These are phyloP conservation scores for Spheniscus mendiculus DNA, from an alignment of 2,113 vertebrate genomes.

Conservation along the genomic window DNA sequence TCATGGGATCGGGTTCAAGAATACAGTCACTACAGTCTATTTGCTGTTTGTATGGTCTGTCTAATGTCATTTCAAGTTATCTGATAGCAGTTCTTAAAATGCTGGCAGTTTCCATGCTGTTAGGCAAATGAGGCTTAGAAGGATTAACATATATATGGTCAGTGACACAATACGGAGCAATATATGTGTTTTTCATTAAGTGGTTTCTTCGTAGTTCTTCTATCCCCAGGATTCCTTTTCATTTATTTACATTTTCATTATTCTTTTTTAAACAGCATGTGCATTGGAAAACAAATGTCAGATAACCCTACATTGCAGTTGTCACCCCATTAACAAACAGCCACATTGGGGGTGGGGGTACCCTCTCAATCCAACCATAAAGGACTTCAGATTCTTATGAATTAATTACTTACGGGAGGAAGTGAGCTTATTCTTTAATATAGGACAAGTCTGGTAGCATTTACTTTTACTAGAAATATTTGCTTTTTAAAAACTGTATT, in stretches of 20 bases:
- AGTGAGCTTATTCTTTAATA: not conserved
- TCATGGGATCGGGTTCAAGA: not conserved
- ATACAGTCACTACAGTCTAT: not conserved
- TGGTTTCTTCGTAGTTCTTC: not conserved
- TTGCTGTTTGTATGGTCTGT: not conserved
- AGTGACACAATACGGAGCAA: not conserved
- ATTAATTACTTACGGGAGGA: not conserved
- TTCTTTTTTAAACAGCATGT: not conserved
- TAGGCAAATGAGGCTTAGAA: constrained; percentile 13
- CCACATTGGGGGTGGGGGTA: rapidly evolving
- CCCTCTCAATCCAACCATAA: not conserved
- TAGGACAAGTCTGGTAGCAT: not conserved
- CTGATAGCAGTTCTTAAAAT: constrained; percentile 22
- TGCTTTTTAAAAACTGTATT: not conserved
- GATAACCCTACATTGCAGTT: not conserved
- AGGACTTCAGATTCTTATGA: not conserved
- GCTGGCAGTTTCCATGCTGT: constrained; percentile 12
- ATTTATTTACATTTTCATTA: not conserved
- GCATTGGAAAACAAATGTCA: not conserved
- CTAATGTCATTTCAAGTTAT: not conserved
- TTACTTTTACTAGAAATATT: not conserved
- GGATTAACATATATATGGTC: not conserved
- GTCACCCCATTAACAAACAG: not conserved
- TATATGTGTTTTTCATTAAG: not conserved
- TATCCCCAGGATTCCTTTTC: not conserved